These are phyloP conservation scores for Acanthaster planci DNA, from an alignment of 35 echinoderm and acorn worm genomes.

Conservation along the genomic window DNA sequence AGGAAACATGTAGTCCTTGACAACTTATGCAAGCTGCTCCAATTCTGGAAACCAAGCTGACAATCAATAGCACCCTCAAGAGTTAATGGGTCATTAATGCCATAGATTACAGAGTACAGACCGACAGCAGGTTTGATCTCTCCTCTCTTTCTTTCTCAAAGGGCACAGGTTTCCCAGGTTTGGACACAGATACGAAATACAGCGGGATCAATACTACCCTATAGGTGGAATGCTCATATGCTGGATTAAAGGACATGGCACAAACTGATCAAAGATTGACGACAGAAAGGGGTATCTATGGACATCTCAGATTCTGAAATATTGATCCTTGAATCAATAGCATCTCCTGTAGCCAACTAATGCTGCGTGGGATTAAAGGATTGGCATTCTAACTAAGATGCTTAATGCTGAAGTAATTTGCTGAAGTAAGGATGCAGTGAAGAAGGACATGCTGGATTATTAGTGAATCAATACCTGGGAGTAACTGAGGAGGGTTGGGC, in stretches of 20 bases:
- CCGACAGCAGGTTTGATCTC: background rate
- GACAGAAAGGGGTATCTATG: background rate
- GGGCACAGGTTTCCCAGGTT: background rate
- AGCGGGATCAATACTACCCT: slow-evolving; percentile 1
- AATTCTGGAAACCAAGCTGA: background rate
- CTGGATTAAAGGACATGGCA: background rate
- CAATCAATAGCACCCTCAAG: slow-evolving; percentile 1
- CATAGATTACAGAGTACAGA: background rate
- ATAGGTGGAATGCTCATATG: background rate
- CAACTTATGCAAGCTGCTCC: too few relatives aligned
- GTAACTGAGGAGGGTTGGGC: background rate
- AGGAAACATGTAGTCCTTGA: too few relatives aligned
- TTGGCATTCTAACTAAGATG: slow-evolving; percentile 8
- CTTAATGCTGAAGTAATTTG: too few relatives aligned
- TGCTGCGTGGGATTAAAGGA: background rate
- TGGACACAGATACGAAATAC: slow-evolving; percentile 4
- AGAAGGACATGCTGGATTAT: background rate
- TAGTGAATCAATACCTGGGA: slow-evolving; percentile 11
- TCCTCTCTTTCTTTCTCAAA: background rate
- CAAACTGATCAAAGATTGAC: background rate
- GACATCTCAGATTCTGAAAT: slow-evolving; percentile 4
- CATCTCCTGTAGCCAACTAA: background rate
- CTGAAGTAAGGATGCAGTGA: too few relatives aligned
- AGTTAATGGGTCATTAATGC: background rate
- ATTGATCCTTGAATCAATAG: background rate